Base-by-base conservation (phyloP, 2,888 invertebrate genomes). In the Deilephila elpenor region DNA sequence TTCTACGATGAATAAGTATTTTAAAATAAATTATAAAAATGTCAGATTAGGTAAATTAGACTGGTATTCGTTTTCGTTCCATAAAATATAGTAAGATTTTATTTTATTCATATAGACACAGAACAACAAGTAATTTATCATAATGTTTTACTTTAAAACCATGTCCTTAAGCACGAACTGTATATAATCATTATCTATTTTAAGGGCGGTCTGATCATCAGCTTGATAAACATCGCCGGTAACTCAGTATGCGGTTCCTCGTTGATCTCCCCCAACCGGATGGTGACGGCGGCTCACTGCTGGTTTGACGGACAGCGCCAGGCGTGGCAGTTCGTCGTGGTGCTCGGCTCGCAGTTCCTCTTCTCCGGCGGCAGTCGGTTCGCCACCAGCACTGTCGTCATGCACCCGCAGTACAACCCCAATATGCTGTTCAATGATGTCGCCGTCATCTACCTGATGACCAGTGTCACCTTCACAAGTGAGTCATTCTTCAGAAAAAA, bases 281-380 rank as follows among this genome's bases (percentile, higher is more conserved):
- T 84, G 71, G 77, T 86, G 51, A 87, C 86, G 0, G 88, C 86
- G 0, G 88, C 87, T 1, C 87, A 88, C 77, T 88, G 88, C 80
- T 88, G 88, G 88, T 78, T 75, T 71, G 84, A 86, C 29, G 82
- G 82, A 6, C 0, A n/a, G 19, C 74, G 75, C 70, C 84, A 84
- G 37, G 88, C 83, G 3, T 77, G 73, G 53, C 79, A 79, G 76
- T 82, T 86, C 76, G 74, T 75, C 0, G 85, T 84, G 6, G 84
- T 86, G 5, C 77, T 88, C 4, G 88, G 86, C 29, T 82, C 86
- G 5, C 78, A 80, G 51, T 80, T 75, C 51, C 80, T 86, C 11
- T 86, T 83, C 82, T 74, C 11, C n/a, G 88, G 86, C 8, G 89
- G 89, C 34, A 80, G 74, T 2, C 80, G 86, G 6, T 78, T 86